phyloP scores from a whole-genome alignment of 2,888 invertebrate genomes.

The Chymomyza fuscimana region DNA sequence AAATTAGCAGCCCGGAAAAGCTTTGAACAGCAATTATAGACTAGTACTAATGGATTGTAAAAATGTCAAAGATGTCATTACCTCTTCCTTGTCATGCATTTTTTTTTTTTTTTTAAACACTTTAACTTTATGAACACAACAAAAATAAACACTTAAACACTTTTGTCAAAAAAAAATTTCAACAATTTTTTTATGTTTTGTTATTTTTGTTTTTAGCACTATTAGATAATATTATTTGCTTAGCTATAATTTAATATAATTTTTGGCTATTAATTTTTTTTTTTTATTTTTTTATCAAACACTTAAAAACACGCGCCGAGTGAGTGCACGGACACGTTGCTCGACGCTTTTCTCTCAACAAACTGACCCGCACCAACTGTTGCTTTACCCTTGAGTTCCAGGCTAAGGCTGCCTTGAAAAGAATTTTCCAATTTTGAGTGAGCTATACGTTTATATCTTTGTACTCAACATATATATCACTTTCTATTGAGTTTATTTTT shows the following conservation, averaged over 20 bases:
- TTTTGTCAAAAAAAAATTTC: constrained; percentile 2
- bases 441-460: not conserved
- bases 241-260: not conserved
- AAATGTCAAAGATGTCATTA: constrained; percentile 33
- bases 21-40: constrained; percentile 8
- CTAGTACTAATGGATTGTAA: constrained; percentile 17
- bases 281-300: not conserved
- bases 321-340: constrained; percentile 18
- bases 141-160: constrained; percentile 13
- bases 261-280: not conserved
- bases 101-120: constrained; percentile 23
- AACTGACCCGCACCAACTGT: not conserved
- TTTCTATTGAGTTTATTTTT: constrained; percentile 17
- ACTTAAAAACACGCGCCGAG: not conserved
- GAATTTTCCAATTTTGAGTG: not conserved
- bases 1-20: not conserved
- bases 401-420: constrained; percentile 5
- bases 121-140: constrained; percentile 43
- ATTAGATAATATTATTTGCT: constrained; percentile 1
- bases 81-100: constrained; percentile 58
- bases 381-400: not conserved
- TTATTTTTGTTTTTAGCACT: constrained; percentile 6
- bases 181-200: constrained; percentile 16
- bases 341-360: constrained; percentile 17
- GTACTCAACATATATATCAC: no score